Base-by-base conservation (phyloP, 2,113 vertebrate species). In the Terrapene triunguis region DNA sequence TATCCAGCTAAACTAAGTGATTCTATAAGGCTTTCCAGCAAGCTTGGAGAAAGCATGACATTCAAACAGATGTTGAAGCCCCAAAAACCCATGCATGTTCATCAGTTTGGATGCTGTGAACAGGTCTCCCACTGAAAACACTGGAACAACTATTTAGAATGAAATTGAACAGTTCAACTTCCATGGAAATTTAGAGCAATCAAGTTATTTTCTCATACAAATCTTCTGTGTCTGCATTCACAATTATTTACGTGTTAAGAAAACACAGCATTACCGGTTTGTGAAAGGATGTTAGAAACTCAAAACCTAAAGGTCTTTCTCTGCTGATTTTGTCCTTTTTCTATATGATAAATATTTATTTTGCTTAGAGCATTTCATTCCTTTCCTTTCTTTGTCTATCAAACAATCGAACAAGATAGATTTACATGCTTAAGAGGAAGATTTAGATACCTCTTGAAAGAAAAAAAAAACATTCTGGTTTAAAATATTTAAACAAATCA, bases 181-280 rank as follows among this genome's bases (percentile, higher is more conserved):
- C 59, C 80, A 47, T 0, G 0, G 4, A 59, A 62, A 14, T 79
- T 44, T 22, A 72, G 57, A 84, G 50, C 59, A 53, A 53, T 10
- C 25, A 84, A 48, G 2, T 19, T 0, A 51, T 1, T 21, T 19
- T 65, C 50, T 1, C 35, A 54, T 89, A 94, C 82, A 59, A 0
- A 0, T 47, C 13, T 14, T 38, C 2, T 1, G 17, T n/a, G 42
- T 47, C 53, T 72, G 11, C 0, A 0, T 9, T 83, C 48, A 83
- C 74, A 78, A 48, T 35, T 80, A 54, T 29, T 89, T 35, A 78
- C 0, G 0, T 1, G 1, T 0, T 1, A 55, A 82, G 79, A 35
- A 85, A 94, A 78, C 0, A 0, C 1, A 69, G 13, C 44, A 8
- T 25, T 38, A 27, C 38, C 51, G 17, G 19, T 72, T 87, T 38